A percentile compares a stretch with the other conserved stretches of the same genome.
phyloP scores from a whole-genome alignment of 2,888 invertebrate genomes.

The Octonoba sinensis region DNA sequence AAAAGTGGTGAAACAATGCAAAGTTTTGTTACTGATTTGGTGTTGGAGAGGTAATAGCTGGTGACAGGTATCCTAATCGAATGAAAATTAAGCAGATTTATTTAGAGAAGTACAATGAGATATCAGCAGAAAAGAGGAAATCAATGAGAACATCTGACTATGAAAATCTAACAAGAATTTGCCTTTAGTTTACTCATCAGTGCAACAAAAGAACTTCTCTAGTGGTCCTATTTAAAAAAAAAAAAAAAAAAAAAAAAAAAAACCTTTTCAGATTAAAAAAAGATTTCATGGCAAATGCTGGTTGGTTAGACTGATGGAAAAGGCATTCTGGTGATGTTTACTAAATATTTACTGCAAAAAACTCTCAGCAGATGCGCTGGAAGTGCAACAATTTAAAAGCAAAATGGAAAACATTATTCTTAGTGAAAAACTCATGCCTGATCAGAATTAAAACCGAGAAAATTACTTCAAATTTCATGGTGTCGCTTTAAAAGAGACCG shows the following conservation, averaged over 20 bases:
- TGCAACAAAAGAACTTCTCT: neutral
- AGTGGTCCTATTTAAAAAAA: neutral
- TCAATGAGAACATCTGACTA: neutral
- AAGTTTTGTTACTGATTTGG: neutral
- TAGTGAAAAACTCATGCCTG: neutral
- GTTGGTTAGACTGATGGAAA: neutral
- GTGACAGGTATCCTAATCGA: neutral
- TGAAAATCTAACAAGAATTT: neutral
- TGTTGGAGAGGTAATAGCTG: neutral
- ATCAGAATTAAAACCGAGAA: neutral
- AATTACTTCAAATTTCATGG: neutral
- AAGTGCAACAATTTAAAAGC: neutral
- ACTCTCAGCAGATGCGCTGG: neutral
- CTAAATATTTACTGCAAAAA: neutral
- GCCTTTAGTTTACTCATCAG: neutral
- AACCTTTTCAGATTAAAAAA: too few species aligned
- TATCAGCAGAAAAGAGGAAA: neutral
- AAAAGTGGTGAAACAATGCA: neutral
- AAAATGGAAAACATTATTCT: neutral
- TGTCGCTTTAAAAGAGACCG: neutral
- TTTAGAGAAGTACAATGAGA: neutral
- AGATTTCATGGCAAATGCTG: neutral
- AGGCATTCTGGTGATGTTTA: neutral
- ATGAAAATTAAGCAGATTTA: neutral
- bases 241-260: too few species aligned